These are phyloP conservation scores for Graptemys geographica DNA, from an alignment of 2,797 vertebrate genomes.

Conservation along the genomic window DNA sequence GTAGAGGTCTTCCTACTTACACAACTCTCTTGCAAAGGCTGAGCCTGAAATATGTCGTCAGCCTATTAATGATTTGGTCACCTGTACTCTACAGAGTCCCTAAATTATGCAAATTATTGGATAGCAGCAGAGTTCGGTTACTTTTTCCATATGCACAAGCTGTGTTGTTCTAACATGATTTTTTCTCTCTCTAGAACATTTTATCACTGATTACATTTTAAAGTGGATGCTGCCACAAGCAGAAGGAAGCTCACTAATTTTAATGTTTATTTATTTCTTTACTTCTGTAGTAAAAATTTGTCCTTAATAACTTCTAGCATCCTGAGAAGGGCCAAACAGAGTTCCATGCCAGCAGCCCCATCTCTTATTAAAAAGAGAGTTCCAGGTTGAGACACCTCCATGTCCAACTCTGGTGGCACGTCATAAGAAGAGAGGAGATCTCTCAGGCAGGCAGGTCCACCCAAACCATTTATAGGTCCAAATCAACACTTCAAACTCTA, in stretches of 20 bases:
- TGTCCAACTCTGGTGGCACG: too few relatives aligned
- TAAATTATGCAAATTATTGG: not conserved
- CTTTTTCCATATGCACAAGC: not conserved
- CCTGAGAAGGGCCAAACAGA: not conserved
- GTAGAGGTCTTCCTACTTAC: too few relatives aligned
- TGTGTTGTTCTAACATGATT: not conserved
- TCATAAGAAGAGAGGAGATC: not conserved
- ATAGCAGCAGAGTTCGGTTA: not conserved
- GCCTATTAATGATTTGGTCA: not conserved
- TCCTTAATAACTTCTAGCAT: rapidly evolving
- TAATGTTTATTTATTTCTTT: rapidly evolving
- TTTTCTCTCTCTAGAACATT: too few relatives aligned
- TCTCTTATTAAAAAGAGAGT: not conserved
- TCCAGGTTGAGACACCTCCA: not conserved
- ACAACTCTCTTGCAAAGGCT: too few relatives aligned
- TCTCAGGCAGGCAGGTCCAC: not conserved
- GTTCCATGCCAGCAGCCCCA: rapidly evolving
- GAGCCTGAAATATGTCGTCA: not conserved
- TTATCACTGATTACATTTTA: too few relatives aligned
- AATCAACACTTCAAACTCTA: not conserved
- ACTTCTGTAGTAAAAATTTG: not conserved
- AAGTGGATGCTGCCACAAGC: not conserved
- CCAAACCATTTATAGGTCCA: not conserved
- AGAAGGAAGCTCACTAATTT: not conserved
- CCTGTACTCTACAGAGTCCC: not conserved